Evolutionary conservation across 2,113 vertebrate genomes (phyloP), one percentile per base, ranked within the genome.

Genomic region (Cynoglossus semilaevis): DNA sequence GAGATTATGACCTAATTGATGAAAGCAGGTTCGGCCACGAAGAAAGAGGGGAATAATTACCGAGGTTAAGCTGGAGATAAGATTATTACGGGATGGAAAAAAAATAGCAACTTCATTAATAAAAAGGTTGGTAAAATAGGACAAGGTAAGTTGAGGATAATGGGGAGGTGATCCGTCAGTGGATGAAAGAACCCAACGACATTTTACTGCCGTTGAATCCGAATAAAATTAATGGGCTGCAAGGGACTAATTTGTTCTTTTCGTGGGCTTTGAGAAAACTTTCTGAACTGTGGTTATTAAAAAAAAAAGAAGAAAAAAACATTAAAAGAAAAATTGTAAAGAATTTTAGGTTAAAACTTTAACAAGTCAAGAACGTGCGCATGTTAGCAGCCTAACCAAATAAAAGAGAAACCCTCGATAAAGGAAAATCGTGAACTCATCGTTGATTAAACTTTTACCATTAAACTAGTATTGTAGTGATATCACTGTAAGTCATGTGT

Each of bases 1-100:
- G 50, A 4, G 40, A 62, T 8, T 36, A 77, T 49, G 35, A 46
- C 60, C 18, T 35, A 59, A 47, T 13, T 8, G 18, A 60, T 34
- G 51, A 15, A 41, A 48, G n/a, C n/a, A n/a, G n/a, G 36, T 34
- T 47, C 15, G 37, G 15, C 12, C n/a, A 12, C 11, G 19, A 1
- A 36, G 36, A 12, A 36, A 18, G 5, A 44, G 10, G 44, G 44
- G 19, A 8, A 15, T 3, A 35, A 44, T 19, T 17, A 15, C 9
- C 55, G 9, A 15, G 6, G 12, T 37, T 3, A 50, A 7, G 48
- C 17, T 18, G 15, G 40, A 46, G 7, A 18, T 18, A 1, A n/a
- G 35, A 51, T 22, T 7, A 4, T 36, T 29, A 14, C 7, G 18
- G 14, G 17, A 14, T 18, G 6, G 14, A 4, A 36, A 5, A 22